These are phyloP conservation scores for Cyprinus carpio DNA, from an alignment of 2,113 vertebrate species.

Conservation along the genomic window DNA sequence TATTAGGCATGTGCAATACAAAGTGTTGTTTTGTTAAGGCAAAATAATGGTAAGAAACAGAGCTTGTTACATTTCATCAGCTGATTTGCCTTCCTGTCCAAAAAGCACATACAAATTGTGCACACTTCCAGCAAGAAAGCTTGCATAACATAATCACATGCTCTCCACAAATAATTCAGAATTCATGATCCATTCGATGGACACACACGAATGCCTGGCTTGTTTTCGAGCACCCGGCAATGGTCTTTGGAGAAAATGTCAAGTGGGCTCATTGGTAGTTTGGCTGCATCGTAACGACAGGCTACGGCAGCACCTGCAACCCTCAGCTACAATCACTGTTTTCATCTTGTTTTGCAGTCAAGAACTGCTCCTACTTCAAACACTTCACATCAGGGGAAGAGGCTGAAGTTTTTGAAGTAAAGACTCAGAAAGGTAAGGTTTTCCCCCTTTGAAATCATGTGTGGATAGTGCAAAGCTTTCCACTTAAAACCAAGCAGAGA, in stretches of 20 bases:
- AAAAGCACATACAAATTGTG: background rate
- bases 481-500: constrained; percentile 1
- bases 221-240: constrained; percentile 4
- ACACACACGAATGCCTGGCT: constrained; percentile 29
- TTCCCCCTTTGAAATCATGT: background rate
- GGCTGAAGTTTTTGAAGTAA: constrained; percentile 92
- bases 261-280: constrained; percentile 47
- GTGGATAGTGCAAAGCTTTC: background rate
- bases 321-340: constrained; percentile 54
- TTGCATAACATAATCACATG: background rate
- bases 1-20: background rate
- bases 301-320: constrained; percentile 45
- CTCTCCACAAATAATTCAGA: constrained; percentile 20
- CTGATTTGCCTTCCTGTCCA: background rate
- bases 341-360: constrained; percentile 74
- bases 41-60: background rate
- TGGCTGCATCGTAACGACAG: constrained; percentile 42
- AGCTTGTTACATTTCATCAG: background rate
- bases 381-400: constrained; percentile 94
- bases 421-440: constrained; percentile 93
- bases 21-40: background rate
- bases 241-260: constrained; percentile 47
- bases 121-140: constrained; percentile 23
- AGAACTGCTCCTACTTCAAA: constrained; percentile 97
- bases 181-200: constrained; percentile 15